Evolutionary conservation across 2,797 vertebrate species (phyloP).

Genomic region (Notoglanidium macrostoma): DNA sequence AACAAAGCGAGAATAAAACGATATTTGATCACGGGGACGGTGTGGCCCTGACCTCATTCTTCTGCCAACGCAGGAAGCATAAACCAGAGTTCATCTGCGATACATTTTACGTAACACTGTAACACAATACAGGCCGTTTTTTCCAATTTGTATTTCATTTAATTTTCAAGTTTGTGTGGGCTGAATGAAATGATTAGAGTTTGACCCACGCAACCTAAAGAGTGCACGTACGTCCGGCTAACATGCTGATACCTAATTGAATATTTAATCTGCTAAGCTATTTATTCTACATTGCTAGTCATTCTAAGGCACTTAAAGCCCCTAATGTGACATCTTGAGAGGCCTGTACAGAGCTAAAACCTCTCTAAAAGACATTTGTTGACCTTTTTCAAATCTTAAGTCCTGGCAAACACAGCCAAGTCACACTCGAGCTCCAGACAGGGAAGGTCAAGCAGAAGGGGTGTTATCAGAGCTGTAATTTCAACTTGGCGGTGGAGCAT

Average conservation of each 20-base stretch:
- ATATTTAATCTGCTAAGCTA: not conserved
- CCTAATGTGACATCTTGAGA: not conserved
- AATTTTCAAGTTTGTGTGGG: not conserved
- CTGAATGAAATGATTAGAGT: not conserved
- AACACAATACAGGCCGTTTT: too few relatives aligned
- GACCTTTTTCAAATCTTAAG: slow-evolving; percentile 31
- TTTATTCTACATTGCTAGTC: not conserved
- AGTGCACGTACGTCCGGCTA: not conserved
- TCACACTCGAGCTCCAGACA: slow-evolving; percentile 35
- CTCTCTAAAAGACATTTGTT: slow-evolving; percentile 14
- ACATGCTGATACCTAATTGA: not conserved
- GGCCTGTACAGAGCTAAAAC: not conserved
- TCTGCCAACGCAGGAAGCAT: not conserved
- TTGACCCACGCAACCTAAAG: not conserved
- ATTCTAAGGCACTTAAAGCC: not conserved
- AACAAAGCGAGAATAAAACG: not conserved
- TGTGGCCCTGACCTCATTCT: not conserved
- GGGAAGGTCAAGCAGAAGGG: slow-evolving; percentile 37
- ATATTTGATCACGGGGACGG: not conserved
- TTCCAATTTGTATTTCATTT: not conserved
- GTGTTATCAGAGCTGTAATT: slow-evolving; percentile 23
- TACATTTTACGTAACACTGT: not conserved
- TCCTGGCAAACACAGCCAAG: slow-evolving; percentile 18
- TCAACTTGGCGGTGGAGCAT: not conserved
- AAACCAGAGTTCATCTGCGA: not conserved